These are phyloP conservation scores for Drosophila gaucha DNA, from an alignment of 2,888 invertebrate species.

Conservation along the genomic window DNA sequence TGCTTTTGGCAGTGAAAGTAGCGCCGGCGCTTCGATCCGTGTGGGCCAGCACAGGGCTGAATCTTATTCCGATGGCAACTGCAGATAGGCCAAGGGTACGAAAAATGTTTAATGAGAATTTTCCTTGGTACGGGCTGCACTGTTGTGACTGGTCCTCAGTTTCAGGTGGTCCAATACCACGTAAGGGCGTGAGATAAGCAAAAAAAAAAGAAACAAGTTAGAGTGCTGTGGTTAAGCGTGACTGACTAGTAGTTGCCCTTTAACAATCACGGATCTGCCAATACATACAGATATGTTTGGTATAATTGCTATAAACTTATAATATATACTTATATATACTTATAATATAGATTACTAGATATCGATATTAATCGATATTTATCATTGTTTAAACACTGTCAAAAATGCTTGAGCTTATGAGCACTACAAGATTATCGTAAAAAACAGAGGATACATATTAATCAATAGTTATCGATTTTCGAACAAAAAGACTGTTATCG, in stretches of 20 bases:
- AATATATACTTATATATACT: no score
- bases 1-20: conserved; percentile 67
- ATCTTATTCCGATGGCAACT: conserved; percentile 43
- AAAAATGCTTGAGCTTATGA: no score
- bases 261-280: background rate
- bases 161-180: conserved; percentile 64
- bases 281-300: fast-evolving
- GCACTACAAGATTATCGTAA: no score
- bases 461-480: no score
- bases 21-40: conserved; percentile 62
- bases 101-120: conserved; percentile 35
- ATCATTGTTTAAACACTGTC: no score
- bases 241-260: background rate
- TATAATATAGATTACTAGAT: no score
- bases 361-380: background rate
- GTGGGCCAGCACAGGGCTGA: conserved; percentile 52
- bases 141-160: conserved; percentile 17
- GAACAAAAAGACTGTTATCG: no score
- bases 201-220: conserved; percentile 2
- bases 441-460: no score
- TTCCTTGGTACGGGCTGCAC: conserved; percentile 10
- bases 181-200: conserved; percentile 62
- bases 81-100: conserved; percentile 51
- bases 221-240: background rate
- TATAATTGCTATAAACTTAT: no score